phyloP scores from a whole-genome alignment of 2,797 vertebrate species.

The Poeciliopsis turneri region DNA sequence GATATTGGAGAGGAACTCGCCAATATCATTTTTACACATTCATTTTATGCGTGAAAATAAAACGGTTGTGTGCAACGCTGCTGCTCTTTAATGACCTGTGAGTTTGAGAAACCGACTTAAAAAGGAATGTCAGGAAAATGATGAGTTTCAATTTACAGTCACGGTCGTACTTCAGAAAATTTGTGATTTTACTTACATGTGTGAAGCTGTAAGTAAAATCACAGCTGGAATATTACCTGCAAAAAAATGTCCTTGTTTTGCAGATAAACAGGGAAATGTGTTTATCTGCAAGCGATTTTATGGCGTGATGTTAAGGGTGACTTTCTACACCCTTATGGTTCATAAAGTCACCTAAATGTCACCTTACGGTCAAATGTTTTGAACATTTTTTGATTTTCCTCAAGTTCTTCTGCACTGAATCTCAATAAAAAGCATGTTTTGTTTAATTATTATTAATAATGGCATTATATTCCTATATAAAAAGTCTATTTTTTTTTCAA shows the following conservation, averaged over 20 bases:
- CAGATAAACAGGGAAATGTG: too few species aligned
- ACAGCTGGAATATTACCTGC: not conserved
- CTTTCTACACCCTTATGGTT: too few species aligned
- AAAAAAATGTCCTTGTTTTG: not conserved
- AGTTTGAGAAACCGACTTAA: not conserved
- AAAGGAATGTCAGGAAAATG: not conserved
- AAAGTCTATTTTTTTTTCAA: not conserved
- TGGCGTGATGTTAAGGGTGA: too few species aligned
- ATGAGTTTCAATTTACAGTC: not conserved
- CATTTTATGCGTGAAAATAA: not conserved
- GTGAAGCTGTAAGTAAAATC: too few species aligned
- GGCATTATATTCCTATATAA: not conserved
- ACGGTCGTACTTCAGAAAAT: not conserved
- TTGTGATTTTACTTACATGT: not conserved
- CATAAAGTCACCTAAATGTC: not conserved
- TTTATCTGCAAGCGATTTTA: too few species aligned
- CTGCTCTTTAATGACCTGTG: not conserved
- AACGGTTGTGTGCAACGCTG: not conserved
- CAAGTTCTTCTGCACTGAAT: not conserved
- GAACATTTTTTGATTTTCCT: not conserved
- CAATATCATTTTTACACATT: too few species aligned
- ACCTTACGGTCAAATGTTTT: not conserved
- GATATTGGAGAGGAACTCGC: not conserved
- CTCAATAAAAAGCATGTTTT: not conserved
- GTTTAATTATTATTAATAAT: not conserved